phyloP scores from a whole-genome alignment of 2,797 vertebrate species.

The Oreonectes daqikongensis region DNA sequence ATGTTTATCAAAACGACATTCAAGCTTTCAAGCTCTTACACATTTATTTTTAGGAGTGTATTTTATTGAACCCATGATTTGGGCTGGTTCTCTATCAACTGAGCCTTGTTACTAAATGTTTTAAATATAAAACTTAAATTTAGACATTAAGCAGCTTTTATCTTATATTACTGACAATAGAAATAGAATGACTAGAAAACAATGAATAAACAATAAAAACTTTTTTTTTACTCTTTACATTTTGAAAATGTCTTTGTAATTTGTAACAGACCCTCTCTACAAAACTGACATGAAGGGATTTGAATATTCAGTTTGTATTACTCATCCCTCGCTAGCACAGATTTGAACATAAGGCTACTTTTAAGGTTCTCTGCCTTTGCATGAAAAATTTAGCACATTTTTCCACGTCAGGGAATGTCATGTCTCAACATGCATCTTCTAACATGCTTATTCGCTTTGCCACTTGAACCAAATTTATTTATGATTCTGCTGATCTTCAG shows the following conservation, averaged over 20 bases:
- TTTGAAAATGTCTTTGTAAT: conserved; percentile 5
- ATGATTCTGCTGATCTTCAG: background rate
- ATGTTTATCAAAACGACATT: too few species aligned
- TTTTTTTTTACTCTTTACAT: too few species aligned
- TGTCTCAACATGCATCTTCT: conserved; percentile 22
- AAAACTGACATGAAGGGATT: conserved; percentile 20
- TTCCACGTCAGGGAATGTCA: background rate
- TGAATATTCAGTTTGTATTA: conserved; percentile 43
- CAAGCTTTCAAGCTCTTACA: too few species aligned
- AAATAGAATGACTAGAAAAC: too few species aligned
- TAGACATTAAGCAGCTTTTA: too few species aligned
- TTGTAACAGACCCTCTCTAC: conserved; percentile 19
- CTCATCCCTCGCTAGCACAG: conserved; percentile 16
- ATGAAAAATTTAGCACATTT: conserved; percentile 5
- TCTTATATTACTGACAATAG: too few species aligned
- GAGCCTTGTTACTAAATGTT: too few species aligned
- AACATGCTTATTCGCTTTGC: conserved; percentile 4
- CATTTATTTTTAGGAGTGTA: too few species aligned
- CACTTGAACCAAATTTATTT: conserved; percentile 4
- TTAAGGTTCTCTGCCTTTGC: conserved; percentile 9
- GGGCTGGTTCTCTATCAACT: too few species aligned
- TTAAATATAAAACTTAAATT: too few species aligned
- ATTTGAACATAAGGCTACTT: too few species aligned
- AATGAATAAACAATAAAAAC: background rate
- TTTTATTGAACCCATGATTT: too few species aligned